These are phyloP conservation scores for Cebidichthys violaceus DNA, from an alignment of 2,113 vertebrate species.

Conservation along the genomic window DNA sequence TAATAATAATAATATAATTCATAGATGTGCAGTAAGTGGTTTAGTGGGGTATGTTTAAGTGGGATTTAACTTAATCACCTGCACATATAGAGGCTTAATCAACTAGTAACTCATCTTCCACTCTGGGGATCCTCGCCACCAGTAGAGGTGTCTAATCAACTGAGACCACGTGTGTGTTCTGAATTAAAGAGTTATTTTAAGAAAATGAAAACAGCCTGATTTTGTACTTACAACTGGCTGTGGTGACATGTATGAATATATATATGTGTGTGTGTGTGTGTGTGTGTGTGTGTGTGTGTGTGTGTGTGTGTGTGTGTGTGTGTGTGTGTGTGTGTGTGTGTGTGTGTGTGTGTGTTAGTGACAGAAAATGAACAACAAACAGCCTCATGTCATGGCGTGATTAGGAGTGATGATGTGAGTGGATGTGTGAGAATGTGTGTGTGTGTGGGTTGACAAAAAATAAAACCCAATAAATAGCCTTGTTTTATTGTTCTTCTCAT, in stretches of 20 bases:
- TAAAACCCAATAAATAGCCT: slow-evolving; percentile 37
- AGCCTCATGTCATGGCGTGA: slow-evolving; percentile 33
- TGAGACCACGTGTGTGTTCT: neutral
- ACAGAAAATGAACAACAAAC: slow-evolving; percentile 70
- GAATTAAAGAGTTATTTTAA: neutral
- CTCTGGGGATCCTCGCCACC: slow-evolving; percentile 31
- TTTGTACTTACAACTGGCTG: slow-evolving; percentile 3
- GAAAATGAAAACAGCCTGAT: slow-evolving; percentile 1
- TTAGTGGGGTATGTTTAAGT: slow-evolving; percentile 61
- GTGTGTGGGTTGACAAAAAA: slow-evolving; percentile 23
- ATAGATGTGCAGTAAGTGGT: slow-evolving; percentile 56
- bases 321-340: neutral
- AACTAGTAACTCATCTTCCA: slow-evolving; percentile 42
- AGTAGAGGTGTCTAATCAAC: slow-evolving; percentile 45
- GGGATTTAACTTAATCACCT: slow-evolving; percentile 73
- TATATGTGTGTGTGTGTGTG: neutral
- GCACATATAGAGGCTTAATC: slow-evolving; percentile 52
- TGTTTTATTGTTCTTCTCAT: slow-evolving; percentile 56
- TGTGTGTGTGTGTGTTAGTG: slow-evolving; percentile 16
- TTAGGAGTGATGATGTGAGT: slow-evolving; percentile 20
- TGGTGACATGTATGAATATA: slow-evolving; percentile 14
- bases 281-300: neutral
- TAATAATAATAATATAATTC: slow-evolving; percentile 23
- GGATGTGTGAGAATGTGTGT: neutral
- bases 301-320: neutral